Evolutionary conservation across 35 echinoderm and acorn worm genomes (phyloP).

Genomic region (Heliocidaris erythrogramma): DNA sequence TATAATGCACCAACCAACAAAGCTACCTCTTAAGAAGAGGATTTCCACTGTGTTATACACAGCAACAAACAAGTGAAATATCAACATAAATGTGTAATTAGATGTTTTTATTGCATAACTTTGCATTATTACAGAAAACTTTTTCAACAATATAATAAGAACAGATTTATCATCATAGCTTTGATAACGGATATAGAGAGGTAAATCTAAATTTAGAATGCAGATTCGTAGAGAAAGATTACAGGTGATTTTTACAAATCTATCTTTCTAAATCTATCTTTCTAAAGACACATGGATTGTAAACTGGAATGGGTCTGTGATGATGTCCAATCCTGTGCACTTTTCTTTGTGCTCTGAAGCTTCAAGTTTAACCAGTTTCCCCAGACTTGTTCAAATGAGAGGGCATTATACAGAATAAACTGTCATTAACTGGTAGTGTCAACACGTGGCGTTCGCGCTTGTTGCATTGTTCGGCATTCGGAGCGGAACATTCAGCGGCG

Average conservation of each 20-base stretch:
- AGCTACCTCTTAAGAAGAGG: too few relatives aligned
- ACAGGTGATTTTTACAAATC: background rate
- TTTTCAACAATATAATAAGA: too few relatives aligned
- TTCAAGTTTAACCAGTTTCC: background rate
- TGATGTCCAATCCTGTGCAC: background rate
- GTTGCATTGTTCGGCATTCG: constrained; percentile 27
- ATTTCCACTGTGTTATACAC: too few relatives aligned
- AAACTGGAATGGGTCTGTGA: background rate
- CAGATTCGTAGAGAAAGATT: too few relatives aligned
- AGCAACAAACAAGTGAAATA: too few relatives aligned
- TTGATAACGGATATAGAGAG: too few relatives aligned
- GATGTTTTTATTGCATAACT: too few relatives aligned
- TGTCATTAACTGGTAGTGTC: constrained; percentile 14
- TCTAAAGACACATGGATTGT: background rate
- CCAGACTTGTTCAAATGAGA: background rate
- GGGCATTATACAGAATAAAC: constrained; percentile 41
- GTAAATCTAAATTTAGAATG: too few relatives aligned
- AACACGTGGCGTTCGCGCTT: constrained; percentile 19
- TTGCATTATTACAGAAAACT: too few relatives aligned
- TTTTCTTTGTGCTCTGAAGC: constrained; percentile 2
- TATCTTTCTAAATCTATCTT: background rate
- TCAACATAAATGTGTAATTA: too few relatives aligned
- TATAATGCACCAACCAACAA: too few relatives aligned
- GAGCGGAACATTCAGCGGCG: background rate
- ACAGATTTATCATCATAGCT: too few relatives aligned